Conservation (phyloP, 1,140 invertebrate genomes). For the Ceratosolen fusciceps region DNA sequence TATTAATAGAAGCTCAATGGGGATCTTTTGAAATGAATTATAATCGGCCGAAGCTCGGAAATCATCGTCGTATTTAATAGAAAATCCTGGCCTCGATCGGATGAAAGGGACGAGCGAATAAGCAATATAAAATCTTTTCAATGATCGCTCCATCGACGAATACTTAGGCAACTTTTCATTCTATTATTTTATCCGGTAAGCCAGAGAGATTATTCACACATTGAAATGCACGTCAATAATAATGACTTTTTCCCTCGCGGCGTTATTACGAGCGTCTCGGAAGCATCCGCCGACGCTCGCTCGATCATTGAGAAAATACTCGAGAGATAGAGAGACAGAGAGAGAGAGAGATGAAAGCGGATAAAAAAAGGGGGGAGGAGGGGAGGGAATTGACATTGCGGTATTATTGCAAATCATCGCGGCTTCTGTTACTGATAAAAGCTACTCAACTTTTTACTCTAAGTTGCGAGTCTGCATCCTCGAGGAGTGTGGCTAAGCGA, state of each 20-base stretch:
- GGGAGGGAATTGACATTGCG: conserved; percentile 26
- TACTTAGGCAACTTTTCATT: no score
- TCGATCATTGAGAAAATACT: conserved; percentile 1
- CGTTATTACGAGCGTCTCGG: neutral
- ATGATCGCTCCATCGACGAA: no score
- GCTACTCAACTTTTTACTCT: neutral
- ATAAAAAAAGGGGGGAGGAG: no score
- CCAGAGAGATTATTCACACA: neutral
- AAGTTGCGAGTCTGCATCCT: neutral
- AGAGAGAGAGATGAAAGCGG: neutral
- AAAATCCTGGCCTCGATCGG: no score
- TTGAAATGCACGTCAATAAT: neutral
- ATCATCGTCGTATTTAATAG: no score
- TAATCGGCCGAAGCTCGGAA: no score
- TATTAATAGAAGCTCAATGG: no score
- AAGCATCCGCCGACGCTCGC: neutral
- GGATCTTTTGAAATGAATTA: no score
- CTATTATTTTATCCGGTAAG: no score
- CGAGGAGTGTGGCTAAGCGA: neutral
- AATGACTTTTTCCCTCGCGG: conserved; percentile 14
- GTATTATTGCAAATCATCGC: conserved; percentile 36
- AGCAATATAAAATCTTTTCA: no score
- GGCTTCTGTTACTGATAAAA: conserved; percentile 8
- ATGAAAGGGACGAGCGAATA: no score
- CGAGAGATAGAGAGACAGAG: conserved; percentile 7